These are phyloP conservation scores for Temnothorax curvispinosus DNA, from an alignment of 1,140 invertebrate genomes.

Conservation along the genomic window DNA sequence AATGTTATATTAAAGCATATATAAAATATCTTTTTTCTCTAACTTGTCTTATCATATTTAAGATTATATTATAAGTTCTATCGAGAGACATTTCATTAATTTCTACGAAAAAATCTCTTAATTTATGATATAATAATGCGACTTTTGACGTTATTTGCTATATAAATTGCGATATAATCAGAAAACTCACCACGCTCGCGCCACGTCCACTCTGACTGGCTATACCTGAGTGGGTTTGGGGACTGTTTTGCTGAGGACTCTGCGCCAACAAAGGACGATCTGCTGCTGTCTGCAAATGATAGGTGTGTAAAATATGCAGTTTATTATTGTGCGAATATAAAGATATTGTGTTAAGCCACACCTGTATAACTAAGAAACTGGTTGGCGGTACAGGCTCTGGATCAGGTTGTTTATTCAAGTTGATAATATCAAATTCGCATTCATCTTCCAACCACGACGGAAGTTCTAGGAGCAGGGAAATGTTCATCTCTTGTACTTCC, in stretches of 20 bases:
- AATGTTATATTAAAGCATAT: too few relatives aligned
- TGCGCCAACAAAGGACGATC: constrained; percentile 88
- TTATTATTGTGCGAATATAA: background rate
- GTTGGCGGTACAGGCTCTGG: constrained; percentile 89
- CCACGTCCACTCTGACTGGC: constrained; percentile 95
- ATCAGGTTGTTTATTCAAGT: constrained; percentile 92
- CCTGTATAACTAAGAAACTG: constrained; percentile 97
- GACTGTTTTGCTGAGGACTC: constrained; percentile 86
- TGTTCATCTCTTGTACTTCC: constrained; percentile 99
- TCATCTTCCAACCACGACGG: constrained; percentile 97
- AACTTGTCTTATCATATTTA: background rate
- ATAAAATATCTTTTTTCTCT: background rate
- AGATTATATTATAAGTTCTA: background rate
- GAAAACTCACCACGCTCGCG: constrained; percentile 92
- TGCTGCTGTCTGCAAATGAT: constrained; percentile 86
- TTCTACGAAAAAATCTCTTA: constrained; percentile 1
- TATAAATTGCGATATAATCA: constrained; percentile 45
- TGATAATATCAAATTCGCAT: constrained; percentile 97
- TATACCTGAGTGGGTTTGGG: constrained; percentile 87
- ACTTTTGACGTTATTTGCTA: background rate
- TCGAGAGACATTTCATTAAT: background rate
- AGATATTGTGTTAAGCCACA: constrained; percentile 46
- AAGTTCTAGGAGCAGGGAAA: constrained; percentile 94
- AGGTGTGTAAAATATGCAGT: constrained; percentile 13
- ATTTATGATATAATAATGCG: constrained; percentile 2